Evolutionary conservation across 1,140 invertebrate genomes (phyloP), one percentile per base, ranked within the genome.

Genomic region (Colletes gigas): DNA sequence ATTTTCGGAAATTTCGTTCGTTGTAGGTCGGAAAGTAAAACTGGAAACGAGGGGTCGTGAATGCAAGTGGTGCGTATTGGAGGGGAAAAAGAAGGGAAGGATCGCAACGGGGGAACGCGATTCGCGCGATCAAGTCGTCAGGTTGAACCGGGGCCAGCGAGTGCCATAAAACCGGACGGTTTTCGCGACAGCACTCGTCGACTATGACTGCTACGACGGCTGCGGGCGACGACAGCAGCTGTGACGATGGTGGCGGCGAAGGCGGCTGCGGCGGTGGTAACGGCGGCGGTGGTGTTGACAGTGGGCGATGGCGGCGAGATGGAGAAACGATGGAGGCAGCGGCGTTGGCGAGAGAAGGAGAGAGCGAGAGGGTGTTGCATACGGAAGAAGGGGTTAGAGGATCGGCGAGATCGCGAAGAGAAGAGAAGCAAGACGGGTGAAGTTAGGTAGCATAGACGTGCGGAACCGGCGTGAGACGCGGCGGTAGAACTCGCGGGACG

Each of bases 401-500:
- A 65, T 21, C 1, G 55, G 12, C 21, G 52, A 69, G 54, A 47
- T 10, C 50, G 0, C 21, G 54, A 12, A 54, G 63, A 67, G 68
- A 47, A 52, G 68, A 44, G 5, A 54, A 30, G 15, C 1, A 14
- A 72, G 59, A 47, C 66, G 55, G 30, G 71, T 47, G 57, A 39
- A 77, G 74, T 52, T 52, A 59, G 30, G 68, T 44, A 68, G 47
- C 63, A 63, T 57, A 39, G 74, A 57, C 66, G 55, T 17, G 74
- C 52, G 70, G 59, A 57, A 55, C 8, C 14, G 60, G 74, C 75
- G 62, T 8, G 82, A 72, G 65, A 68, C n/a, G 41, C 57, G 55
- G 59, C 19, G 67, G 47, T 52, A 41, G 71, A 63, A 82, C 83
- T 57, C 84, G 77, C 52, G 60, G 59, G 55, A 77, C 88, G 88